Base-by-base conservation (phyloP, 2,888 invertebrate species). In the Andrena bicolor region DNA sequence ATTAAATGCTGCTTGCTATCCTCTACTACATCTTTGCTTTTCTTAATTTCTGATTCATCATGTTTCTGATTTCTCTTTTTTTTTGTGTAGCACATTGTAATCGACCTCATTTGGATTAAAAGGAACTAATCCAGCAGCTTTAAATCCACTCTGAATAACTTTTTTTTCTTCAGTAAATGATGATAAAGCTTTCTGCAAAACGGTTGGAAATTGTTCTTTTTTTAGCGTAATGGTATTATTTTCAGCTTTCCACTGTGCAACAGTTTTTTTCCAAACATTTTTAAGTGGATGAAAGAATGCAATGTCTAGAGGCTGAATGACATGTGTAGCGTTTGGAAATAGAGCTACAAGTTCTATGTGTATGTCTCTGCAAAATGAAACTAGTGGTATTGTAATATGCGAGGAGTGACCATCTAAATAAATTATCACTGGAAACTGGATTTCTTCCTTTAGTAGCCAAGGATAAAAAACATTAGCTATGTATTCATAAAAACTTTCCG, bases 131-230 rank as follows among this genome's bases (percentile, higher is more conserved):
- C 49, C 49, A n/a, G 16, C n/a, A n/a, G 13, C 49, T n/a, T n/a
- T 49, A n/a, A 49, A 49, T 49, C 49, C 49, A n/a, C 49, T 49
- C 49, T 49, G 49, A 16, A 49, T n/a, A 49, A n/a, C n/a, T n/a
- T 49, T n/a, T n/a, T 49, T 49, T 49, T 49, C 49, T 49, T 49
- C 49, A 4, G n/a, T 49, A 2, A 16, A 49, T 49, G 49, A 49
- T 3, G 3, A 5, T n/a, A 49, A 49, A 49, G 49, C n/a, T 49
- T 49, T 49, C 2, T 49, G 49, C n/a, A 49, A n/a, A 13, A 49
- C 49, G n/a, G n/a, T 5, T 13, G 16, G 49, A 49, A 49, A 49
- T 49, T 49, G n/a, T 49, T 49, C 49, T n/a, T 49, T 49, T 49
- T 4, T 49, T 1, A 49, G 5, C 0, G 3, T 49, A 16, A 49